Percentiles rank a stretch among this genome's conserved stretches.
Conservation (phyloP, 1,140 invertebrate species). For the Drosophila paulistorum region DNA sequence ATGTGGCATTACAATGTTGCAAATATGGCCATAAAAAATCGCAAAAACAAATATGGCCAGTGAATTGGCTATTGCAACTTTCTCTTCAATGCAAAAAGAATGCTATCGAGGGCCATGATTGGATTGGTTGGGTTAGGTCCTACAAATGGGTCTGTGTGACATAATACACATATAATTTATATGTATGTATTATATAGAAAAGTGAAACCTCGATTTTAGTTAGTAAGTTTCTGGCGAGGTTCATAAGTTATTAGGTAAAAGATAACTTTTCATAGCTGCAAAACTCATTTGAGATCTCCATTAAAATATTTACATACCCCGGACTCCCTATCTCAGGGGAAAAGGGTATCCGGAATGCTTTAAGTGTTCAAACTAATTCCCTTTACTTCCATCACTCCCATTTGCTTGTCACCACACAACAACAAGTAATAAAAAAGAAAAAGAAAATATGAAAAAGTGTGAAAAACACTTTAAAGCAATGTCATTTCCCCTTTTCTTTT, state of each 20-base stretch:
- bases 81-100: background rate
- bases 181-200: too few species aligned
- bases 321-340: too few species aligned
- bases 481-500: slow-evolving; percentile 24
- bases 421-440: slow-evolving; percentile 21
- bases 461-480: slow-evolving; percentile 48
- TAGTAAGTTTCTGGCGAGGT: too few species aligned
- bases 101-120: background rate
- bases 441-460: slow-evolving; percentile 24
- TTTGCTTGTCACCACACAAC: slow-evolving; percentile 14
- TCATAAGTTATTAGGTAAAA: too few species aligned
- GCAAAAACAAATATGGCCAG: background rate
- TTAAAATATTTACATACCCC: too few species aligned
- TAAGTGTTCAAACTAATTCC: background rate
- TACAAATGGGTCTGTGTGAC: too few species aligned
- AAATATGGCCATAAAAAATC: slow-evolving; percentile 18
- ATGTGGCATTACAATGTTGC: slow-evolving; percentile 29
- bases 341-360: background rate
- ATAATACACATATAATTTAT: too few species aligned
- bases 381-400: background rate
- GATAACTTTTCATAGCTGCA: too few species aligned
- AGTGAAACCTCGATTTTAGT: too few species aligned
- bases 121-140: background rate
- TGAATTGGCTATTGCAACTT: slow-evolving; percentile 18
- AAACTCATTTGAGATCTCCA: too few species aligned